Base-by-base conservation (phyloP, 2,113 vertebrate genomes). In the Semnornis frantzii region DNA sequence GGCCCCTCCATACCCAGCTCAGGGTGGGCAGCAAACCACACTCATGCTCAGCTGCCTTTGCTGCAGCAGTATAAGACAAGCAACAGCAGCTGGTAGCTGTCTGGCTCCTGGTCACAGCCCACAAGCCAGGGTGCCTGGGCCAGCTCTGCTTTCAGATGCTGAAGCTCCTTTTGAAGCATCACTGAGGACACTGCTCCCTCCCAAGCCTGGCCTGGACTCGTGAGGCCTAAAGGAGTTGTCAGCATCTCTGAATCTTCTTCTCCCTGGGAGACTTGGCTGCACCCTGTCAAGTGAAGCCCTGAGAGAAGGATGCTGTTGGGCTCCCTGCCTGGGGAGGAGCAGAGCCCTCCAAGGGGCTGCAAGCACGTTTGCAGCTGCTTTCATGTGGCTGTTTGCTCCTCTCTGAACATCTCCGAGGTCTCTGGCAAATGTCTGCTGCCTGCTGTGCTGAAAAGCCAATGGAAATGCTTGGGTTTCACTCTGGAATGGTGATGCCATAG, bases 321-420 rank as follows among this genome's bases (percentile, higher is more conserved):
- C 78, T 71, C 93, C 30, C 73, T 39, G 90, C 85, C 78, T 91
- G 78, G 12, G 2, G 93, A 76, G 68, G 59, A 73, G 62, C 44
- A 1, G 37, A 57, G 87, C 73, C 80, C 74, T 84, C 79, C 17
- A 48, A 84, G 74, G 89, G 84, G 84, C 94, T 89, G 59, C 33
- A 9, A 93, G 87, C 87, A 92, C 65, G 17, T 84, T 90, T 68
- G 31, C 85, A 39, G 2, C 16, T 4, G 15, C 92, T 84, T 90
- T 96, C 80, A 92, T 86, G 92, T 81, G 96, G 92, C 95, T 73
- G 71, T 87, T 89, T 3, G 4, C 71, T 87, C 84, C 87, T 62
- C 73, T 85, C 86, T 25, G 30, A 93, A 4, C 83, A 66, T 74
- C 91, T 75, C 74, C 15, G 4, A 89, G 89, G 70, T 66, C 82